These are phyloP conservation scores for Muraenolepis orangiensis DNA, from an alignment of 2,797 vertebrate species.

Conservation along the genomic window DNA sequence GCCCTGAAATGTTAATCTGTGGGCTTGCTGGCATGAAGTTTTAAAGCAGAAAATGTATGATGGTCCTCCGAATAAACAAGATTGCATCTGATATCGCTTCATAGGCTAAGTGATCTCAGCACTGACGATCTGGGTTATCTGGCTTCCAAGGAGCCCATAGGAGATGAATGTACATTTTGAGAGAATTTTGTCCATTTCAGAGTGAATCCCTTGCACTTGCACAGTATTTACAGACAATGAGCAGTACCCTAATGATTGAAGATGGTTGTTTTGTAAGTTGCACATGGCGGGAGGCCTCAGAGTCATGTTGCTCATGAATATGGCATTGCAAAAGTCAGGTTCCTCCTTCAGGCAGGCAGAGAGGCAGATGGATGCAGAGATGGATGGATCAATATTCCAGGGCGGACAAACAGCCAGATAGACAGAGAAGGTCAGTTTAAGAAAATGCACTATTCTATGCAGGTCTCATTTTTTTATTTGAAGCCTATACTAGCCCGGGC, in stretches of 20 bases:
- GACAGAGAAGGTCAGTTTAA: slow-evolving; percentile 1
- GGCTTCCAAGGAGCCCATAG: neutral
- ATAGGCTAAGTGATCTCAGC: neutral
- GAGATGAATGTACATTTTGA: too few species aligned
- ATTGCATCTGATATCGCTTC: too few species aligned
- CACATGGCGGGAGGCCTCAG: neutral
- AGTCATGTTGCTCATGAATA: neutral
- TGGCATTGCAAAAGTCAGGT: neutral
- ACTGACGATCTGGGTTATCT: neutral
- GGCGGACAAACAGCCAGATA: neutral
- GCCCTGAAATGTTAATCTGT: neutral
- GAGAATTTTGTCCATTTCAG: neutral
- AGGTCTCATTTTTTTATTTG: slow-evolving; percentile 19
- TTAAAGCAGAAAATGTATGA: neutral
- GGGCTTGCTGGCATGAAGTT: neutral
- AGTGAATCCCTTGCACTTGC: neutral
- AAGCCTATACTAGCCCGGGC: slow-evolving; percentile 19
- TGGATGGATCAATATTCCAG: neutral
- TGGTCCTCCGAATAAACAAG: neutral
- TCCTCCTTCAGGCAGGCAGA: too few species aligned
- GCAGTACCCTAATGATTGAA: neutral
- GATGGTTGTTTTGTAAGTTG: neutral
- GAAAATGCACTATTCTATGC: neutral
- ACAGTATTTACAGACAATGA: neutral
- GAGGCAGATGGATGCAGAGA: neutral